Percentiles rank a stretch among this genome's conserved stretches.
Evolutionary conservation across 2,797 vertebrate species (phyloP).

Genomic region (Sebastes minor): DNA sequence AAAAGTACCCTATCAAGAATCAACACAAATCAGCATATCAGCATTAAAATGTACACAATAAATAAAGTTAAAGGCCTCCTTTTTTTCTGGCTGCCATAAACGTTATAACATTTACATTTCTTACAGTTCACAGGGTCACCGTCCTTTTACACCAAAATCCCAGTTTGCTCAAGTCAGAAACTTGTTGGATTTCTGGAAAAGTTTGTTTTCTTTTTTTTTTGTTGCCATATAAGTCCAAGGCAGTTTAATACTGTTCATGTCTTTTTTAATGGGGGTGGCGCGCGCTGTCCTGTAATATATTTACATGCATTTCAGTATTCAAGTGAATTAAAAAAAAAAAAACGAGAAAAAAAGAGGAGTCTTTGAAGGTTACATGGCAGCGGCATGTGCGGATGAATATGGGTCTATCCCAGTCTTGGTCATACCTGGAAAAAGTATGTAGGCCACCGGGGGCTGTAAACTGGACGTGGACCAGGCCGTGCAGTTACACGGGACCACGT

Average conservation of each 20-base stretch:
- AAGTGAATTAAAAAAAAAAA: constrained; percentile 81
- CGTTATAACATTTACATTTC: constrained; percentile 92
- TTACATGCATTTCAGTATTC: constrained; percentile 89
- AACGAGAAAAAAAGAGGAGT: constrained; percentile 49
- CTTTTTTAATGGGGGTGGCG: constrained; percentile 47
- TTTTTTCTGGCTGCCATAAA: constrained; percentile 86
- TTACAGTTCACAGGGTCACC: constrained; percentile 87
- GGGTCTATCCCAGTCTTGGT: constrained; percentile 98
- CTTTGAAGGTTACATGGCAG: constrained; percentile 91
- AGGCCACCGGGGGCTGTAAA: constrained; percentile 99
- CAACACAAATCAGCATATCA: constrained; percentile 79
- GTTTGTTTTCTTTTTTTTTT: constrained; percentile 56
- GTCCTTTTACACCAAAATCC: constrained; percentile 79
- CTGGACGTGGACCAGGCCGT: constrained; percentile 96
- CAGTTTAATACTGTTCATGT: constrained; percentile 69
- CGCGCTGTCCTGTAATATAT: constrained; percentile 78
- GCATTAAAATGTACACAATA: constrained; percentile 90
- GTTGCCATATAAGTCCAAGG: constrained; percentile 77
- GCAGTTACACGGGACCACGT: constrained; percentile 99
- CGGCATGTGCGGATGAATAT: constrained; percentile 95
- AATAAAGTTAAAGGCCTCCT: constrained; percentile 92
- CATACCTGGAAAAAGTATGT: constrained; percentile 99
- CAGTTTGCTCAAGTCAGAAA: constrained; percentile 72
- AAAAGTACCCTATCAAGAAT: constrained; percentile 69
- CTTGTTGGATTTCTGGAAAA: constrained; percentile 77